Evolutionary conservation across 2,797 vertebrate species (phyloP), one percentile per base, ranked within the genome.

Genomic region (Benthosema pterotum): DNA sequence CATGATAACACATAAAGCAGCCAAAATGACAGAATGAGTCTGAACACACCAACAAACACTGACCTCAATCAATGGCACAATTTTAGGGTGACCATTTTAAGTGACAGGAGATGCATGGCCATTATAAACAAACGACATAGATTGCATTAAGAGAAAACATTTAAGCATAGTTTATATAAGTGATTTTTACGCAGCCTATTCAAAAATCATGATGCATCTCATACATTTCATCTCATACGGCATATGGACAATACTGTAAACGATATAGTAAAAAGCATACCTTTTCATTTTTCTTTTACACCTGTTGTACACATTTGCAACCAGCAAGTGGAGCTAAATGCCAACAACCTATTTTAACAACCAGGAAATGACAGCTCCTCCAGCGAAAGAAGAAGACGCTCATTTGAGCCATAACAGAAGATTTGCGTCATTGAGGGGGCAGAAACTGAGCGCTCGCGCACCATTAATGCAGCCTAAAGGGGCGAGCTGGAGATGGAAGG

Each of bases 241-340:
- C 32, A 38, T 38, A 38, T 38, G 8, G 7, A 9, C 32, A 38
- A 38, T 38, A 38, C 32, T 38, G 9, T 38, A 38, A 38, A 38
- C 11, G 1, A 38, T 38, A 0, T 38, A 7, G 11, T 38, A 2
- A 38, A 38, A 38, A 38, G 1, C 32, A 38, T 25, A 5, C 22
- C 22, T 25, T 7, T 38, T 38, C 8, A 11, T 38, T 9, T 38
- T 28, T 32, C 5, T 1, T 1, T n/a, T n/a, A n/a, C n/a, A 5
- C 7, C 46, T 6, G 1, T 4, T 32, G 60, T 71, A 66, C 4
- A 0, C 0, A 0, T 2, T 11, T 15, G 18, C 5, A 4, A 1
- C 13, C 89, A 78, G 58, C 49, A 68, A 77, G 8, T 75, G 90
- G 68, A 82, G 65, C 69, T 65, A 58, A 14, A n/a, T 11, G 13